These are phyloP conservation scores for Drosophila barbarae DNA, from an alignment of 2,888 invertebrate genomes.

Conservation along the genomic window DNA sequence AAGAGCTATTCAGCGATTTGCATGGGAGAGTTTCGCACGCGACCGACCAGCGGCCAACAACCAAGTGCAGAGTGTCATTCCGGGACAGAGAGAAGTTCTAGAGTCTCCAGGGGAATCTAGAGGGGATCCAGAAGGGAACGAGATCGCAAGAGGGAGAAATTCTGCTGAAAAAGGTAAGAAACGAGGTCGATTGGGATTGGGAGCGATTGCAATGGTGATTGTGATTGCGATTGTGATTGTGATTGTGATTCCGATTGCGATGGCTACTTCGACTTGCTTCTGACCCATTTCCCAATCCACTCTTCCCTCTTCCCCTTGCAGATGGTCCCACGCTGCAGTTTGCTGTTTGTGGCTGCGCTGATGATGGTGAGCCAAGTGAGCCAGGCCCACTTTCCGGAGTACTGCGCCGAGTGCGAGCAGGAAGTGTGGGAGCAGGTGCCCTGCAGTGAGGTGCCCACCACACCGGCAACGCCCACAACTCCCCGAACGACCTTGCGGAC, in stretches of 20 bases:
- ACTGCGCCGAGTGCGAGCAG: conserved; percentile 73
- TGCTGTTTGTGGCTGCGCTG: conserved; percentile 32
- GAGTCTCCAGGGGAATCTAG: neutral
- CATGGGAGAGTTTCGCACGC: conserved; percentile 68
- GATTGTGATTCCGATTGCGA: neutral
- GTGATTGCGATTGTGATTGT: neutral
- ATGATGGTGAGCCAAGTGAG: conserved; percentile 11
- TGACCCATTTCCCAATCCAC: conserved; percentile 22
- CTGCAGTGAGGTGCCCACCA: conserved; percentile 57
- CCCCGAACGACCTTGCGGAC: neutral
- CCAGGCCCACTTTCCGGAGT: conserved; percentile 52
- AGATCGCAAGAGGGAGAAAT: conserved; percentile 37
- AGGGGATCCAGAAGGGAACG: conserved; percentile 10
- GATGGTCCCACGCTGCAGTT: conserved; percentile 57
- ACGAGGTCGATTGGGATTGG: conserved; percentile 22
- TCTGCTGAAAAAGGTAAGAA: conserved; percentile 66
- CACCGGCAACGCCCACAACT: neutral
- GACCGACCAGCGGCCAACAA: conserved; percentile 48
- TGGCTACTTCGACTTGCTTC: neutral
- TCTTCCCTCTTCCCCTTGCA: conserved; percentile 3
- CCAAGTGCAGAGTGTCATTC: conserved; percentile 24
- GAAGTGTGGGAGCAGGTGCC: conserved; percentile 76
- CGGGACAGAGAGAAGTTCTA: conserved; percentile 27
- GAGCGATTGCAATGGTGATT: conserved; percentile 6
- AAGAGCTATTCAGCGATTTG: conserved; percentile 71